A percentile compares a stretch with the other conserved stretches of the same genome.
These are phyloP conservation scores for Myotis daubentonii DNA, from an alignment of 2,797 vertebrate genomes.

Conservation along the genomic window DNA sequence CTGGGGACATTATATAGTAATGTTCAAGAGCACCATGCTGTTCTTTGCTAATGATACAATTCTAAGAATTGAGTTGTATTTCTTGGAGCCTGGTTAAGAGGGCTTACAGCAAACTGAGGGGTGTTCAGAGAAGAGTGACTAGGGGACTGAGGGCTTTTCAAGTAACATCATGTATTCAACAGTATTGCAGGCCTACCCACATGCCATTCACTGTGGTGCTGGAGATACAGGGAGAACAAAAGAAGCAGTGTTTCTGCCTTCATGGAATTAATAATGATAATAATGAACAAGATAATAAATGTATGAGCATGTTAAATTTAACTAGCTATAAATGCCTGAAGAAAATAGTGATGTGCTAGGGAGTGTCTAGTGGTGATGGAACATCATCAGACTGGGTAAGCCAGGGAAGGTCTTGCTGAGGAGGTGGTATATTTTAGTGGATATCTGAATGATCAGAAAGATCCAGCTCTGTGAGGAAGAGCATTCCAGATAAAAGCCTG, in stretches of 20 bases:
- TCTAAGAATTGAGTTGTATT: conserved; percentile 20
- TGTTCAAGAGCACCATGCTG: neutral
- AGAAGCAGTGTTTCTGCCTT: neutral
- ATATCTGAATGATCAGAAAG: neutral
- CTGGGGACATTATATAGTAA: neutral
- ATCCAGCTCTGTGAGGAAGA: neutral
- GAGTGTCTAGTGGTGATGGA: neutral
- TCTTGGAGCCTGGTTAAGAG: conserved; percentile 20
- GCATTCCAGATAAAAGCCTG: neutral
- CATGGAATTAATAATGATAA: neutral
- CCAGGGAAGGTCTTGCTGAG: neutral
- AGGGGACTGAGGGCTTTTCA: neutral
- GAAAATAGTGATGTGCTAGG: neutral
- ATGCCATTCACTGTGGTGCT: neutral
- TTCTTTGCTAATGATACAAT: neutral
- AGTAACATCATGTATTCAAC: neutral
- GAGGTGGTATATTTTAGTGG: neutral
- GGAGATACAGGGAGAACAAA: neutral
- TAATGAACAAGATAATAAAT: neutral
- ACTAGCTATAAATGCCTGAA: neutral
- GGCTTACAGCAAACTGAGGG: neutral
- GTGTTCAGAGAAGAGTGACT: conserved; percentile 9
- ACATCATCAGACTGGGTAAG: neutral
- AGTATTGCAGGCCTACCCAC: neutral
- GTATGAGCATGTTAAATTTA: neutral